Evolutionary conservation across 53 echinoderm and acorn worm species (phyloP).

Genomic region (Paracentrotus lividus): DNA sequence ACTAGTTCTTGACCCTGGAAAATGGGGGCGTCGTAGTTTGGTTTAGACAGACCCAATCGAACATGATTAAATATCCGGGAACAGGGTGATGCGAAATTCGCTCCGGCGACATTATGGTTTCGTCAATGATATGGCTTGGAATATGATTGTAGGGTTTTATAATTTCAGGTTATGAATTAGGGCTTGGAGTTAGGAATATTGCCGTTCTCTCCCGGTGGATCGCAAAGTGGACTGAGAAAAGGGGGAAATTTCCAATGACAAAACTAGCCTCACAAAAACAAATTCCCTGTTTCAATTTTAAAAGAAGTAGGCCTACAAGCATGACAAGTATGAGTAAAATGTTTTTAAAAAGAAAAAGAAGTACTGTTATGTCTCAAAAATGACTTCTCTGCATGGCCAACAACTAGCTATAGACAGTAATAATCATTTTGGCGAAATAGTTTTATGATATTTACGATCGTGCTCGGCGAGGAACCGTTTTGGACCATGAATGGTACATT

Average conservation of each 20-base stretch:
- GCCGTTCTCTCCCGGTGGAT: not conserved
- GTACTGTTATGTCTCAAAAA: no score
- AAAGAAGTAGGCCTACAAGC: not conserved
- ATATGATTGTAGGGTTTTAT: no score
- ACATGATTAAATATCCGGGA: not conserved
- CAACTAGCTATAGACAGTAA: not conserved
- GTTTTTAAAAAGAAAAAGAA: not conserved
- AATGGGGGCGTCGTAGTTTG: not conserved
- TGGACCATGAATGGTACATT: not conserved
- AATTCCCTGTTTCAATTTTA: not conserved
- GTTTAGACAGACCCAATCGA: not conserved
- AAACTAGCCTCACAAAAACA: not conserved
- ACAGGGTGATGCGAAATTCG: not conserved
- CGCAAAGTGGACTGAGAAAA: not conserved
- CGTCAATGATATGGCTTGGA: not conserved
- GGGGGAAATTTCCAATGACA: not conserved
- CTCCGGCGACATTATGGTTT: not conserved
- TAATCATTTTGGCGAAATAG: not conserved
- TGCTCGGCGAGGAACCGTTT: not conserved
- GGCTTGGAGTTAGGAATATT: not conserved
- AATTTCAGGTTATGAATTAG: not conserved
- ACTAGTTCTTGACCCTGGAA: slow-evolving; percentile 31
- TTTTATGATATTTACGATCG: not conserved
- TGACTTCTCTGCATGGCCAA: not conserved
- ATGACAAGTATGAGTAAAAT: no score